These are phyloP conservation scores for Archips xylosteana DNA, from an alignment of 2,888 invertebrate genomes.

Conservation along the genomic window DNA sequence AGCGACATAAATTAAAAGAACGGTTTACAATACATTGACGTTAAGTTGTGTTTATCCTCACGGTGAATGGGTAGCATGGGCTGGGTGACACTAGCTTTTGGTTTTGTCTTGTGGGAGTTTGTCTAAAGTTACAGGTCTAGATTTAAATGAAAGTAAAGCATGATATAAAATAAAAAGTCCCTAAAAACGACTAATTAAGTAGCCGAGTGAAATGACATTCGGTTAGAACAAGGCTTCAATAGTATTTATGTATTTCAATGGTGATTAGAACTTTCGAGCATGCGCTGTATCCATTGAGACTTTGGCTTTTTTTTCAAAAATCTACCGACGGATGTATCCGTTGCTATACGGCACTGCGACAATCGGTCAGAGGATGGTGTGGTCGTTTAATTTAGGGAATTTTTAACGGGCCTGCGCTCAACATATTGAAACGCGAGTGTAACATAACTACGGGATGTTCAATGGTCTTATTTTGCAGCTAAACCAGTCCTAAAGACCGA, in stretches of 20 bases:
- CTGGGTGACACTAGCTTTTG: constrained; percentile 79
- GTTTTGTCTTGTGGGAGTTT: constrained; percentile 77
- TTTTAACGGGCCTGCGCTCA: constrained; percentile 62
- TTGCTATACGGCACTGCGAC: constrained; percentile 64
- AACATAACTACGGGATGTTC: constrained; percentile 16
- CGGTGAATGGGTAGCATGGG: constrained; percentile 77
- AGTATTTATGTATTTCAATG: constrained; percentile 65
- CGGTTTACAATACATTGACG: constrained; percentile 3
- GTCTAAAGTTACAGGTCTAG: constrained; percentile 54
- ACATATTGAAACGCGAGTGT: constrained; percentile 19
- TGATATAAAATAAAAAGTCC: constrained; percentile 62
- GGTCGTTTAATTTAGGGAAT: constrained; percentile 62
- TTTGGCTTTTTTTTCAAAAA: constrained; percentile 74
- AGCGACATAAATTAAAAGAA: constrained; percentile 4
- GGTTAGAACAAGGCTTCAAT: constrained; percentile 63
- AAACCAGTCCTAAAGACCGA: constrained; percentile 3
- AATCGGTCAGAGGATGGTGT: constrained; percentile 85
- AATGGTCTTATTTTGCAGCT: constrained; percentile 5
- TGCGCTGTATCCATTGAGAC: constrained; percentile 83
- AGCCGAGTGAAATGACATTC: constrained; percentile 49
- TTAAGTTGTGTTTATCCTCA: constrained; percentile 36
- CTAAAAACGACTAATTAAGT: constrained; percentile 58
- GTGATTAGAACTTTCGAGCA: constrained; percentile 79
- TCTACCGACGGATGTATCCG: constrained; percentile 58
- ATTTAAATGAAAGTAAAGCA: constrained; percentile 54